A percentile compares a stretch with the other conserved stretches of the same genome.
Conservation (phyloP, 2,888 invertebrate species). For the Priocnemis perturbator region DNA sequence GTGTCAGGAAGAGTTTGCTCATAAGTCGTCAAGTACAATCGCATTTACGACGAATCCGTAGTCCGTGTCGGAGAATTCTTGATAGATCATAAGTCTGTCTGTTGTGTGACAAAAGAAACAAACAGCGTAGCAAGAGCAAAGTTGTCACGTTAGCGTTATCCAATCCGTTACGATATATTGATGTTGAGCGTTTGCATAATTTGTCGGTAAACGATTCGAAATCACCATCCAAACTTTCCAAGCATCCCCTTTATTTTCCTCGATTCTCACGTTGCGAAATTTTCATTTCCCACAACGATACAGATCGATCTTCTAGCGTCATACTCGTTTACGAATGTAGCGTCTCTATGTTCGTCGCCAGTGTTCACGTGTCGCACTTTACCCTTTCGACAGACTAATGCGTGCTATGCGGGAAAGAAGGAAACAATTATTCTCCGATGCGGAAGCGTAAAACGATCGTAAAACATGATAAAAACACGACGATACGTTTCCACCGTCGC, state of each 20-base stretch:
- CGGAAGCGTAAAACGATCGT: no score
- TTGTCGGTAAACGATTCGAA: background rate
- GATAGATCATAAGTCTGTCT: constrained; percentile 4
- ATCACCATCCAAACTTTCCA: background rate
- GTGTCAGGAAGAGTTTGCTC: constrained; percentile 49
- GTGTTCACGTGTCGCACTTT: constrained; percentile 7
- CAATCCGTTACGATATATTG: background rate
- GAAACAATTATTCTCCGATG: constrained; percentile 3
- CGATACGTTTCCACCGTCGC: constrained; percentile 2
- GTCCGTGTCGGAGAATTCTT: constrained; percentile 31
- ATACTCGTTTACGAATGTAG: background rate
- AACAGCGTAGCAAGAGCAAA: no score
- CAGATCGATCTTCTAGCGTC: no score
- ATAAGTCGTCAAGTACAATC: constrained; percentile 54
- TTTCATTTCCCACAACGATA: background rate
- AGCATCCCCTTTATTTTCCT: background rate
- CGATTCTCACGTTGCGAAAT: background rate
- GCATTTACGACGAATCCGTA: constrained; percentile 51
- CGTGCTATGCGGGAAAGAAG: constrained; percentile 21
- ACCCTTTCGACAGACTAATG: constrained; percentile 33
- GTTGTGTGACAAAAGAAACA: no score
- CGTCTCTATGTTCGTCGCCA: constrained; percentile 14
- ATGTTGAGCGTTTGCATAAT: background rate
- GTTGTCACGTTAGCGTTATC: no score
- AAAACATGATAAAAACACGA: no score